phyloP scores from a whole-genome alignment of 2,797 vertebrate species.

The Yasuhikotakia modesta region DNA sequence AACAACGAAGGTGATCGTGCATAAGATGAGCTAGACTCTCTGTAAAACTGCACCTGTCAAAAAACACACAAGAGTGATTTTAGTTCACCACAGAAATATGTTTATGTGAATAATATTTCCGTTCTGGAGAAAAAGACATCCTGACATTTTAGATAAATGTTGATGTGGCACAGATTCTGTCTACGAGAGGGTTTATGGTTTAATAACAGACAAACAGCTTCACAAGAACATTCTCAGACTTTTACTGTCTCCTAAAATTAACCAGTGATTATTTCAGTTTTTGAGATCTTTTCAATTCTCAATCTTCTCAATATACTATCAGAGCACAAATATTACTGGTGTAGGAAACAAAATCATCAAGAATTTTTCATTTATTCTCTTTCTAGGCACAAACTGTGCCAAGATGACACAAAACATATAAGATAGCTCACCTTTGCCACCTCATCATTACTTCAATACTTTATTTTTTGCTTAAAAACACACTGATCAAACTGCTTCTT shows the following conservation, averaged over 20 bases:
- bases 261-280: background rate
- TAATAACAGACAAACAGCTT: no score
- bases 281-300: background rate
- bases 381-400: constrained; percentile 1
- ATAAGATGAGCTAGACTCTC: background rate
- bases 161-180: background rate
- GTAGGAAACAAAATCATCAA: no score
- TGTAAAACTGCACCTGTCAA: background rate
- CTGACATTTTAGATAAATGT: no score
- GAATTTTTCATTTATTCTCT: background rate
- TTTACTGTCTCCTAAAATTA: background rate
- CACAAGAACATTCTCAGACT: background rate
- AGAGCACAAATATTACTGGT: constrained; percentile 1
- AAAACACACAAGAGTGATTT: background rate
- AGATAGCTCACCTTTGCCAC: no score
- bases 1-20: background rate
- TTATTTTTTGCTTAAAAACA: background rate
- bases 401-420: background rate
- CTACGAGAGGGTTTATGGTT: no score
- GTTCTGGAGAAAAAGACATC: no score
- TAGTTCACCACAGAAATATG: background rate
- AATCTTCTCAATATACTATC: constrained; percentile 3
- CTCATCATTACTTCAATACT: no score
- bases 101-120: no score
- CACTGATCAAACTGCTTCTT: background rate